Evolutionary conservation across 2,113 vertebrate genomes (phyloP).

Genomic region (Myrmecobius fasciatus): DNA sequence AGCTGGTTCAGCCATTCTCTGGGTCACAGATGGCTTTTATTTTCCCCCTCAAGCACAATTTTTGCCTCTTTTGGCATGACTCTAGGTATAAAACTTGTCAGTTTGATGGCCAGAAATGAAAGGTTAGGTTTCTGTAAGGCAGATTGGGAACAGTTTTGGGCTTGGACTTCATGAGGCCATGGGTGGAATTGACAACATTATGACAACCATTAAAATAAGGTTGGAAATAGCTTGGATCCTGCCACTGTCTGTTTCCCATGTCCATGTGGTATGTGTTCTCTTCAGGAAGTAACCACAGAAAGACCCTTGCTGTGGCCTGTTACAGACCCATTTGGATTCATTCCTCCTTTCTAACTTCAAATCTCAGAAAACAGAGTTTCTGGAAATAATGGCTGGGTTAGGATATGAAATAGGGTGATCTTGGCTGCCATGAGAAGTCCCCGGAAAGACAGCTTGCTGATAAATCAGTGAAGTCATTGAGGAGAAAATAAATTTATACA

Average conservation of each 20-base stretch:
- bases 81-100: conserved; percentile 51
- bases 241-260: neutral
- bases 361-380: conserved; percentile 14
- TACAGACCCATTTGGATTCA: conserved; percentile 36
- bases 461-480: neutral
- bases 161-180: neutral
- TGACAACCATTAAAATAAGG: conserved; percentile 9
- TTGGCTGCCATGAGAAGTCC: neutral
- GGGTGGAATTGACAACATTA: conserved; percentile 35
- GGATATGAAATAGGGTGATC: neutral
- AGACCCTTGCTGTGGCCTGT: neutral
- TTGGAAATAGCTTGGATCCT: neutral
- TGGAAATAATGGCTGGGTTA: conserved; percentile 7
- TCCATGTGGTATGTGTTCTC: neutral
- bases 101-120: conserved; percentile 63
- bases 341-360: conserved; percentile 18
- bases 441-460: neutral
- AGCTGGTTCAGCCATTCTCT: neutral
- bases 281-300: neutral
- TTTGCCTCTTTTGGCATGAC: conserved; percentile 45
- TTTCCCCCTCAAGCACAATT: neutral
- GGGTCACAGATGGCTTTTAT: conserved; percentile 13
- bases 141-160: neutral
- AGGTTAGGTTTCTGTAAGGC: conserved; percentile 3
- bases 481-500: neutral